Conservation (phyloP, 1,140 invertebrate species). For the Dinoponera quadriceps region DNA sequence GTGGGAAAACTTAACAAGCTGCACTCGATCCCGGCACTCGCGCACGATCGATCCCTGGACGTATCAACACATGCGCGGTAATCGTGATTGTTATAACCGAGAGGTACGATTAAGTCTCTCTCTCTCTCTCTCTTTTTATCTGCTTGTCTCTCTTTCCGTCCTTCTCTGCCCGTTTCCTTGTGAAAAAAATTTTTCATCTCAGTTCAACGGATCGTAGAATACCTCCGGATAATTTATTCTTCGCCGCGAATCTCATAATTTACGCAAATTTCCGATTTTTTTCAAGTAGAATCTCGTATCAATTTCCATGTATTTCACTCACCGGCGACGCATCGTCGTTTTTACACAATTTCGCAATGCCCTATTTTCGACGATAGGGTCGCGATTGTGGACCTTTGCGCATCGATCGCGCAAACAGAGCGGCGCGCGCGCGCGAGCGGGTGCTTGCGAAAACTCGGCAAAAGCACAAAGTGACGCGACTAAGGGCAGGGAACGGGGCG, state of each 20-base stretch:
- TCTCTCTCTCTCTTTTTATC: background rate
- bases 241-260: background rate
- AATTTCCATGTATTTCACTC: conserved; percentile 34
- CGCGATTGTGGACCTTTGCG: conserved; percentile 54
- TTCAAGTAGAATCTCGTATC: background rate
- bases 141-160: too few relatives aligned
- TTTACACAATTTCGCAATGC: conserved; percentile 31
- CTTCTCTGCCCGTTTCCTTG: background rate
- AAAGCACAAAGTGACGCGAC: conserved; percentile 52
- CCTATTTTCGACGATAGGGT: conserved; percentile 49
- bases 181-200: background rate
- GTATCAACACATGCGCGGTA: background rate
- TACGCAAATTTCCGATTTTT: background rate
- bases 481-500: background rate
- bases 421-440: conserved; percentile 12
- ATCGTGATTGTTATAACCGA: background rate
- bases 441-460: conserved; percentile 55
- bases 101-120: background rate
- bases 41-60: background rate
- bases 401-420: conserved; percentile 59
- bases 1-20: conserved; percentile 1
- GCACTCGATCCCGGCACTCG: background rate
- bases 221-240: background rate
- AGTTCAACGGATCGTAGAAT: background rate
- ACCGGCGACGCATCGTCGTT: background rate